Conservation (phyloP, 2,888 invertebrate species). For the Masnerella sp. region DNA sequence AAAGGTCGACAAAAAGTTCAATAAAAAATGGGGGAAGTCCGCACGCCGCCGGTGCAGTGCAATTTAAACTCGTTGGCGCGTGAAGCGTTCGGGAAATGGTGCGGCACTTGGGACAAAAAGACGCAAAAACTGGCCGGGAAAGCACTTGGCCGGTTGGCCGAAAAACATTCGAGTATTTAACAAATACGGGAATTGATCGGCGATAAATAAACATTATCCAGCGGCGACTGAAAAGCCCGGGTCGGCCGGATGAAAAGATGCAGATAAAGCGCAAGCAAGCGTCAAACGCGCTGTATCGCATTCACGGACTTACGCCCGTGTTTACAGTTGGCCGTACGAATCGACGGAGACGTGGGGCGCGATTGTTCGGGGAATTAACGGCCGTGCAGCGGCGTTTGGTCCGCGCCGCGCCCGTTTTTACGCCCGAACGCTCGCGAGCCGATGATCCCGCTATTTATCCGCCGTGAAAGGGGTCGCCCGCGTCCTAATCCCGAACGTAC, state of each 20-base stretch:
- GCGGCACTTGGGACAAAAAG: no score
- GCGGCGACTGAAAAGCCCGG: conserved; percentile 48
- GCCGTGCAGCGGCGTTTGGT: conserved; percentile 56
- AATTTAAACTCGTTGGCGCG: no score
- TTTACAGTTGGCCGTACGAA: conserved; percentile 55
- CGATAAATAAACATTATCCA: conserved; percentile 55
- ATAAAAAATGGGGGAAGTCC: no score
- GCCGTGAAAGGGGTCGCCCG: conserved; percentile 46
- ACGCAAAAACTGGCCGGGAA: conserved; percentile 4
- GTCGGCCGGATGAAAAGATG: conserved; percentile 53
- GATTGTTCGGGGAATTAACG: conserved; percentile 60
- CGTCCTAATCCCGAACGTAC: conserved; percentile 50
- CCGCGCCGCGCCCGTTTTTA: conserved; percentile 51
- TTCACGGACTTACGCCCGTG: conserved; percentile 57
- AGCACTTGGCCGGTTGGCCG: conserved; percentile 35
- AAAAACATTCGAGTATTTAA: conserved; percentile 50
- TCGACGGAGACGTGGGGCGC: conserved; percentile 58
- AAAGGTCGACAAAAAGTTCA: no score
- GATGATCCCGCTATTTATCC: conserved; percentile 57
- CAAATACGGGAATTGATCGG: conserved; percentile 49
- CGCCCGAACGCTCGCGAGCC: conserved; percentile 56
- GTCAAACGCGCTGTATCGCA: conserved; percentile 54
- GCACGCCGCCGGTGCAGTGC: no score
- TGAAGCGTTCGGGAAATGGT: no score
- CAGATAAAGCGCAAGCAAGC: conserved; percentile 56